Base-by-base conservation (phyloP, 2,888 invertebrate species). In the Boloria selene region DNA sequence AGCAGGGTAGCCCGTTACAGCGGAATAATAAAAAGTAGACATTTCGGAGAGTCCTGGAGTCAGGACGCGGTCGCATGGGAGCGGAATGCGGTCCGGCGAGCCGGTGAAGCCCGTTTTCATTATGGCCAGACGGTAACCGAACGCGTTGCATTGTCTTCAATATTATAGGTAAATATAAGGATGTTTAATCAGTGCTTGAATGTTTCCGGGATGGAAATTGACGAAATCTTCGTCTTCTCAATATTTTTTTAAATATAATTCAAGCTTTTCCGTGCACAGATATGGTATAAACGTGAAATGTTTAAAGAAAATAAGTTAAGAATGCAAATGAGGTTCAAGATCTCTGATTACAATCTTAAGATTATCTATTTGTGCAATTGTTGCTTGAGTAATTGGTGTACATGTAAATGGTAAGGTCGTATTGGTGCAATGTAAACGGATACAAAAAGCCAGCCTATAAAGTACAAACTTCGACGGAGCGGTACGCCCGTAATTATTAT, bases 31-130 rank as follows among this genome's bases (percentile, higher is more conserved):
- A 86, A 84, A 87, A 85, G 85, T 85, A 83, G 84, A 87, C 83
- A 86, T 88, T 90, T 90, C 82, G 86, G 88, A 79, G 84, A 85
- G 81, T 86, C 85, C 87, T 83, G 85, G 75, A 76, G 76, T 67
- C 74, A 75, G 81, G 81, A 83, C 66, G 72, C 73, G 84, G 90
- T 87, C 89, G 90, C 88, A 88, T 92, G 91, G 91, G 91, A 92
- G 91, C 84, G 91, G 91, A 92, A 92, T 92, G 91, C 88, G 88
- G 91, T 91, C 85, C 87, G 83, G 83, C 85, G 73, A 70, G 72
- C 75, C 55, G 67, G 70, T 47, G 73, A 60, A 68, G 72, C 71
- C 72, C 71, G 72, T 65, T 65, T 65, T 60, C 70, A 65, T 65
- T 69, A 59, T 54, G 64, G 45, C 65, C 55, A 31, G 53, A 44